Evolutionary conservation across 2,888 invertebrate species (phyloP).

Genomic region (Axea sp.): DNA sequence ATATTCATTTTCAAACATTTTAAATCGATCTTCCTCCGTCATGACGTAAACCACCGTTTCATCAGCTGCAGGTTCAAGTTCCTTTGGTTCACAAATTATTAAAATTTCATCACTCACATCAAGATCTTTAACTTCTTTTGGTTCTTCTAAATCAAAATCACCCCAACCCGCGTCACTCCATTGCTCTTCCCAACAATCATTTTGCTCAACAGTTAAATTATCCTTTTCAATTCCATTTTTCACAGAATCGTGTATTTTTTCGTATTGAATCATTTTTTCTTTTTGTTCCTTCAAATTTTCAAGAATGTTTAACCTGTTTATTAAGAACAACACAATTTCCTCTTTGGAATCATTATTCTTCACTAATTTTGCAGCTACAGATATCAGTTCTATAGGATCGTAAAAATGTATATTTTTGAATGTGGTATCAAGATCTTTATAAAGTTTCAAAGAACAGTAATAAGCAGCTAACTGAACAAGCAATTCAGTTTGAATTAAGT

Average conservation of each 20-base stretch:
- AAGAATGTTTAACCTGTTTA: conserved; percentile 46
- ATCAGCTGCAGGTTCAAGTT: conserved; percentile 41
- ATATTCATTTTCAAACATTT: conserved; percentile 66
- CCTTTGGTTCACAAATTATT: conserved; percentile 39
- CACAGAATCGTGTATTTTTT: no score
- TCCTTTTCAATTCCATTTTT: not conserved
- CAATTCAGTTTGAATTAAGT: conserved; percentile 69
- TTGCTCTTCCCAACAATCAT: conserved; percentile 61
- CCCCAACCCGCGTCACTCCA: conserved; percentile 73
- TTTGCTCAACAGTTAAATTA: conserved; percentile 10
- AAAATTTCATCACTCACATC: conserved; percentile 44
- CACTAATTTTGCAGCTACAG: conserved; percentile 59
- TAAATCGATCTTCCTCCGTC: conserved; percentile 69
- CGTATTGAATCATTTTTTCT: no score
- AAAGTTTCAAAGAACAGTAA: conserved; percentile 71
- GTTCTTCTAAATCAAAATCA: conserved; percentile 68
- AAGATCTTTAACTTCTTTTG: conserved; percentile 19
- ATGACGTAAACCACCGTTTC: conserved; percentile 4
- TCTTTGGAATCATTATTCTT: conserved; percentile 22
- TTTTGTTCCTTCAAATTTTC: conserved; percentile 3
- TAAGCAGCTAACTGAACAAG: conserved; percentile 71
- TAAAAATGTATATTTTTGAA: conserved; percentile 66
- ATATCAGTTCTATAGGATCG: conserved; percentile 71
- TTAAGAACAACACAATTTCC: conserved; percentile 24
- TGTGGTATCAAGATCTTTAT: conserved; percentile 65